Base-by-base conservation (phyloP, 2,113 vertebrate species). In the Notothenia coriiceps region DNA sequence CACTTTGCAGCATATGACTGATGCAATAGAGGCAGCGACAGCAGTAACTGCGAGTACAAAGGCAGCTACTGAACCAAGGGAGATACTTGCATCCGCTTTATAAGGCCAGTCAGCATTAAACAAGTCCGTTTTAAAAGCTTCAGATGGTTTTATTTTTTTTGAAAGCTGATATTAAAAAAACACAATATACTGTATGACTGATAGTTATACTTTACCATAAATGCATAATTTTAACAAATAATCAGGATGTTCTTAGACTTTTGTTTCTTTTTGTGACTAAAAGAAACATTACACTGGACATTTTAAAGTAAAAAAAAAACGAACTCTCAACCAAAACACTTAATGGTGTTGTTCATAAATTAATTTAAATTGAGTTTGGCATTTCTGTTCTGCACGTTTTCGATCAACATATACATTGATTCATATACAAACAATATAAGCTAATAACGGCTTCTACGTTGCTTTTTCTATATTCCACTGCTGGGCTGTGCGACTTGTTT, bases 1-100 rank as follows among this genome's bases (percentile, higher is more conserved):
- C 64, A 64, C 63, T 85, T 70, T 84, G 59, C 65, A 80, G 70
- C 55, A 80, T 72, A 55, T 63, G 74, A 80, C 75, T 85, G 86
- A 82, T 79, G 87, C 82, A 88, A 88, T 54, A 59, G 72, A 70
- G 68, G 52, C 80, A 74, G 77, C 56, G 79, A 79, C 77, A 79
- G 54, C 70, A 71, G 86, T 52, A 88, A 88, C 55, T 14, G 33
- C 64, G 62, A 72, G 55, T 35, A 78, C 63, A 69, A 43, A 74
- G 52, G 17, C 47, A 75, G 40, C 54, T 3, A 35, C 55, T 6
- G 35, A 40, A 40, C 25, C 29, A 14, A 40, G 6, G 7, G 35
- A 40, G 35, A 29, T n/a, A 33, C 49, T 50, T 35, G 11, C 15
- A 63, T 67, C 51, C 14, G 62, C 46, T 57, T 74, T 35, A 29